These are phyloP conservation scores for Diabrotica undecimpunctata DNA, from an alignment of 1,140 invertebrate species.

Conservation along the genomic window DNA sequence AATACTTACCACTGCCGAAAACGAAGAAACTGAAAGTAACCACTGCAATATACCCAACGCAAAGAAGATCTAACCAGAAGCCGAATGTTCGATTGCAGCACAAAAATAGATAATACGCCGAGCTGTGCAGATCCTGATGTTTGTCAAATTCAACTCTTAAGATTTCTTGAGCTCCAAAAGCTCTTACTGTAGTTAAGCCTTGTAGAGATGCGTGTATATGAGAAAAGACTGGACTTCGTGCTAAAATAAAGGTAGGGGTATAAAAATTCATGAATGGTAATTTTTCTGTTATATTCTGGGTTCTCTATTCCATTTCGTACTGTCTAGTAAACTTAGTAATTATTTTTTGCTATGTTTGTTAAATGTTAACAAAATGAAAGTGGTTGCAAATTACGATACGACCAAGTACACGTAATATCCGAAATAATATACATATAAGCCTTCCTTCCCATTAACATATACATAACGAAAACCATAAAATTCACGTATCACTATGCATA, in stretches of 20 bases:
- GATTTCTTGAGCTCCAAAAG: conserved; percentile 73
- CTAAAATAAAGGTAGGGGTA: conserved; percentile 45
- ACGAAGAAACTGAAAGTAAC: conserved; percentile 69
- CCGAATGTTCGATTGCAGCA: conserved; percentile 65
- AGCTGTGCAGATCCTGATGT: conserved; percentile 59
- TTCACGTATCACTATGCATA: no score
- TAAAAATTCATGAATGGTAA: neutral
- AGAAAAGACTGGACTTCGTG: conserved; percentile 77
- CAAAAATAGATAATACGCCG: conserved; percentile 63
- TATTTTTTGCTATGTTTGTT: no score
- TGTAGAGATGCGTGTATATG: conserved; percentile 85
- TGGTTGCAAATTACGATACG: no score
- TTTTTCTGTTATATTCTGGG: no score
- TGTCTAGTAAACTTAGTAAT: no score
- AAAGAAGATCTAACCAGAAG: conserved; percentile 75
- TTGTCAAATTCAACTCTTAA: conserved; percentile 46
- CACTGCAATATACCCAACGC: conserved; percentile 67
- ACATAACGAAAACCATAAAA: no score
- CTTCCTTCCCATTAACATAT: no score
- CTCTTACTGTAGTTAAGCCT: conserved; percentile 85
- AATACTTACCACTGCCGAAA: conserved; percentile 52
- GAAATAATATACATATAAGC: no score
- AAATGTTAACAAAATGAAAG: no score
- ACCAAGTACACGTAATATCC: no score
- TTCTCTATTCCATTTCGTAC: no score